phyloP scores from a whole-genome alignment of 1,140 invertebrate genomes.

The Onthophagus taurus region DNA sequence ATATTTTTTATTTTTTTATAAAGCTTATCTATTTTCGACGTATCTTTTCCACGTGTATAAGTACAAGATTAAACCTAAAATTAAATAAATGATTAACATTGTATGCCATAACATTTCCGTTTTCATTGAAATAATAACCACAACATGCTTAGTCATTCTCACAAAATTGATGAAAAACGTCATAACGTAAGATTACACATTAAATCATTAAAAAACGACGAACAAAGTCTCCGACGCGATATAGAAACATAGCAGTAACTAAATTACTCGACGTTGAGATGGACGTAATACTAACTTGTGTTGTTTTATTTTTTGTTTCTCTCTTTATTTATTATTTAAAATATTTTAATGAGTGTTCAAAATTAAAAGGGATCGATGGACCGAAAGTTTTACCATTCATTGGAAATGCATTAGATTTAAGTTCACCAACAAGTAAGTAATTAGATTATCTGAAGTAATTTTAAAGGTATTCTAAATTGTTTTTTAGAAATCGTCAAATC shows the following conservation, averaged over 20 bases:
- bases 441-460: no score
- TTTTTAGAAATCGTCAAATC: no score
- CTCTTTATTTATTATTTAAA: not conserved
- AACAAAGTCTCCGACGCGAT: not conserved
- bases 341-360: conserved; percentile 5
- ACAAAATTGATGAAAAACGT: no score
- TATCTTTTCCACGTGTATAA: not conserved
- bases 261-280: not conserved
- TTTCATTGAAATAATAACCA: no score
- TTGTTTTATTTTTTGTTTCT: not conserved
- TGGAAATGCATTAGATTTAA: conserved; percentile 10
- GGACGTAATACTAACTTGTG: not conserved
- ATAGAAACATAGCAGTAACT: not conserved
- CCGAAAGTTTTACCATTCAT: not conserved
- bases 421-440: conserved; percentile 2
- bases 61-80: no score
- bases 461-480: not conserved
- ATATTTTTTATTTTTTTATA: not conserved
- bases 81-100: no score
- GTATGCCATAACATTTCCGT: no score
- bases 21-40: not conserved
- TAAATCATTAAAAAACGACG: no score
- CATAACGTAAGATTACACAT: no score
- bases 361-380: conserved; percentile 2
- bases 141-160: no score